Base-by-base conservation (phyloP, 2,797 vertebrate genomes). In the Gallinago solitaria region DNA sequence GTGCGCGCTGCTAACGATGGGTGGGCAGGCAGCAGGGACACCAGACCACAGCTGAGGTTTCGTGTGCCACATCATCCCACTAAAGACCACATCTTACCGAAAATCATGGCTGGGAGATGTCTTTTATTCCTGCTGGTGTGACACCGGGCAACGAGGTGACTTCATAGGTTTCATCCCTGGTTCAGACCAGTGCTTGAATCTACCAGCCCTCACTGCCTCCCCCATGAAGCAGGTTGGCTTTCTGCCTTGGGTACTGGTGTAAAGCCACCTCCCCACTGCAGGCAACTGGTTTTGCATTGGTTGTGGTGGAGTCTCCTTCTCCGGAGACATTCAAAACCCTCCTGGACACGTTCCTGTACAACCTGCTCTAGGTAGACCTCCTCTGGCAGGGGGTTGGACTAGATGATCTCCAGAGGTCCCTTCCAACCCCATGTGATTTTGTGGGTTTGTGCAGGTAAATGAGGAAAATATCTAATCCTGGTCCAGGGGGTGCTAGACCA, bases 1-100 rank as follows among this genome's bases (percentile, higher is more conserved):
- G 8, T 0, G 0, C 9, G 33, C 7, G 0, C 48, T 47, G 73
- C 61, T 81, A 10, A 21, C 0, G 12, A 19, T 0, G 19, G 45
- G 27, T 9, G 65, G 81, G 30, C 48, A 79, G 19, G 8, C 59
- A 65, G 50, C 54, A 39, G 5, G 60, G 57, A 11, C 1, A 21
- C 18, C 4, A 23, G 35, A 47, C 32, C 57, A 15, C 32, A 39
- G 77, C 57, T 65, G 67, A n/a, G 83, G 54, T 33, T 67, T 67
- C 83, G 63, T 50, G 0, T 47, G 30, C 48, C 83, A 24, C 67
- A 11, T 48, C 70, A 11, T 48, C 70, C 67, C 12, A 14, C 35
- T 39, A 12, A 48, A 67, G 43, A 11, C 15, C 64, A 10, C 16
- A 30, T 53, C 51, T 53, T 30, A 18, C 51, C 17, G 9, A 53